A percentile compares a stretch with the other conserved stretches of the same genome.
These are phyloP conservation scores for Rotaria macrura DNA, from an alignment of 2,888 invertebrate genomes.

Conservation along the genomic window DNA sequence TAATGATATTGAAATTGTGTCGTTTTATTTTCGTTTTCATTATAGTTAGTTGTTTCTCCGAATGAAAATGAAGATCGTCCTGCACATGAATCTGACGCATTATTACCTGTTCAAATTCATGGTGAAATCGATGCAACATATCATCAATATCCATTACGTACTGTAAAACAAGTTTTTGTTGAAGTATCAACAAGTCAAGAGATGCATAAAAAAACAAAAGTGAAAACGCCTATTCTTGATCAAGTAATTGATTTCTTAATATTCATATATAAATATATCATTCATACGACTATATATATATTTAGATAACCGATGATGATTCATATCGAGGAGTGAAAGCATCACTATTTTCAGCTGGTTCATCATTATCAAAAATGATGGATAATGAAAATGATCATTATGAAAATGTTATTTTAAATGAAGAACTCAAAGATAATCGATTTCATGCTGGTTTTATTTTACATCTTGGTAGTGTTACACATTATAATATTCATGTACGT, in stretches of 20 bases:
- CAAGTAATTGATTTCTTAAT: background rate
- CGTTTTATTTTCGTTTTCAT: background rate
- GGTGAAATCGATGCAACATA: background rate
- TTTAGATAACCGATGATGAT: background rate
- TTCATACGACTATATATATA: background rate
- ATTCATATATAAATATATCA: background rate
- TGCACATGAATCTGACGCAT: background rate
- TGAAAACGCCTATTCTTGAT: background rate
- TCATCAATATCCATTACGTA: background rate
- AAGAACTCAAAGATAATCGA: background rate
- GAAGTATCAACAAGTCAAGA: background rate
- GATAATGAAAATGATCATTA: background rate
- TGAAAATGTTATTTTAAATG: background rate
- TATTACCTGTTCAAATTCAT: background rate
- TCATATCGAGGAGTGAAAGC: background rate
- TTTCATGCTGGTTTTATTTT: background rate
- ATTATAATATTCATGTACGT: background rate
- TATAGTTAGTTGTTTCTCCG: background rate
- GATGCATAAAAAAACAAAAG: background rate
- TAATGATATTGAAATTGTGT: background rate
- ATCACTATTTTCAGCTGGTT: background rate
- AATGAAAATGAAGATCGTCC: slow-evolving; percentile 15
- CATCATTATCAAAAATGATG: background rate
- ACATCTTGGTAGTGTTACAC: background rate
- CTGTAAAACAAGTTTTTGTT: background rate